Base-by-base conservation (phyloP, 1,140 invertebrate species). In the Drosophila truncata region DNA sequence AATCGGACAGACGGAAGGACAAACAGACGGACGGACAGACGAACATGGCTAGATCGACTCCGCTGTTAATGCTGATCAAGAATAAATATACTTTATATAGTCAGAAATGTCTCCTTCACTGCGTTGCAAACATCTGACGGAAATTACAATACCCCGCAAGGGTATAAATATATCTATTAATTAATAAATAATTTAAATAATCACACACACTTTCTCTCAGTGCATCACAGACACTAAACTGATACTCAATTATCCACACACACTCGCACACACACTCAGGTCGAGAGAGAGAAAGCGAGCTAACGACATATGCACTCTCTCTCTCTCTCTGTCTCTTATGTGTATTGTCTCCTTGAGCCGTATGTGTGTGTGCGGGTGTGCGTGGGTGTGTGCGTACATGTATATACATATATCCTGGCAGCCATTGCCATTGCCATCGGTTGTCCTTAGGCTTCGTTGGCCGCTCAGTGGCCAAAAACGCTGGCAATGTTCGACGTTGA, bases 191-290 rank as follows among this genome's bases (percentile, higher is more conserved):
- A 25, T 11, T 10, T 5, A n/a, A 49, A n/a, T 2, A 9, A 10
- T 25, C 5, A 27, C 0, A 1, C 2, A 9, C 2, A 49, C 0
- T 49, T 49, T 18, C 25, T n/a, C 14, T n/a, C 29, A 55, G 66
- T 70, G 66, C 7, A 54, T 33, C 27, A 57, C 84, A 88, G 84
- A 75, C 81, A 84, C 84, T 88, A 81, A 90, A 88, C 84, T 88
- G 84, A 88, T 87, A 87, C 84, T 87, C 84, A 87, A 87, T 87
- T 87, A 87, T 88, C 86, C 80, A 71, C 77, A 74, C 57, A 66
- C 76, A 76, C 66, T 72, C 44, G 59, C 60, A 66, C 58, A 66
- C 58, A 27, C 55, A 49, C 29, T 23, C 18, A 54, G 18, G 9
- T 13, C 3, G 54, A 37, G 11, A n/a, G 41, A 44, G 44, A 41